phyloP scores from a whole-genome alignment of 2,113 vertebrate genomes.

The Colistium nudipinnis region DNA sequence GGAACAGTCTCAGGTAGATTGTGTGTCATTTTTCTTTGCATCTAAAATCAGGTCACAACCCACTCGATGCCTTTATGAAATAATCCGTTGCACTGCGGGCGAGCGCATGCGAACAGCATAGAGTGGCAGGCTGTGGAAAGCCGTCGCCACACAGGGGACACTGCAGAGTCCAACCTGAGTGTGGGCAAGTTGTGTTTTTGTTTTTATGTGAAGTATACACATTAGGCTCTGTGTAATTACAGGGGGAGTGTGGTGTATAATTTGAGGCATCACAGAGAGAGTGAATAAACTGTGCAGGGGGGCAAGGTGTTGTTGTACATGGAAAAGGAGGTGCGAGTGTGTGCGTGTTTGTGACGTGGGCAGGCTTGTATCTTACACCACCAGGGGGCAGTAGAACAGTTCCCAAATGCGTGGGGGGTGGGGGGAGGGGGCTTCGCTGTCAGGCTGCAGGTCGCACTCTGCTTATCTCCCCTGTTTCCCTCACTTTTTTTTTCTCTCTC shows the following conservation, averaged over 20 bases:
- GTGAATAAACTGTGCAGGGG: conserved; percentile 30
- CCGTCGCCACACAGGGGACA: conserved; percentile 7
- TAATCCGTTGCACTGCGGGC: conserved; percentile 35
- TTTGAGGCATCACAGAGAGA: conserved; percentile 55
- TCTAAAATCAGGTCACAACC: conserved; percentile 60
- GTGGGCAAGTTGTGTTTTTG: conserved; percentile 21
- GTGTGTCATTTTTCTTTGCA: conserved; percentile 42
- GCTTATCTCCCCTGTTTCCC: conserved; percentile 41
- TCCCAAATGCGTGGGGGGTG: conserved; percentile 41
- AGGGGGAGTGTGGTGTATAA: conserved; percentile 30
- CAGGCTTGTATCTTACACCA: conserved; percentile 46
- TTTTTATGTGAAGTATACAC: conserved; percentile 27
- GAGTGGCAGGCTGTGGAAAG: conserved; percentile 54
- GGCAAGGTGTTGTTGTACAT: conserved; percentile 24
- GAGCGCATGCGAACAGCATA: conserved; percentile 32
- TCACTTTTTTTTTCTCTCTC: conserved; percentile 7
- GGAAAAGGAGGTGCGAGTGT: conserved; percentile 40
- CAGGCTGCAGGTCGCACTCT: conserved; percentile 58
- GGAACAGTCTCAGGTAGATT: conserved; percentile 40
- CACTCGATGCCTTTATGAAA: conserved; percentile 55
- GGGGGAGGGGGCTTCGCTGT: conserved; percentile 9
- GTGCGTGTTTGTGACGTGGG: conserved; percentile 1
- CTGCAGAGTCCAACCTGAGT: conserved; percentile 10
- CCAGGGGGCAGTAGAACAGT: conserved; percentile 81
- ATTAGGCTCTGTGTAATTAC: conserved; percentile 51